Base-by-base conservation (phyloP, 2,113 vertebrate genomes). In the Polyodon spathula region DNA sequence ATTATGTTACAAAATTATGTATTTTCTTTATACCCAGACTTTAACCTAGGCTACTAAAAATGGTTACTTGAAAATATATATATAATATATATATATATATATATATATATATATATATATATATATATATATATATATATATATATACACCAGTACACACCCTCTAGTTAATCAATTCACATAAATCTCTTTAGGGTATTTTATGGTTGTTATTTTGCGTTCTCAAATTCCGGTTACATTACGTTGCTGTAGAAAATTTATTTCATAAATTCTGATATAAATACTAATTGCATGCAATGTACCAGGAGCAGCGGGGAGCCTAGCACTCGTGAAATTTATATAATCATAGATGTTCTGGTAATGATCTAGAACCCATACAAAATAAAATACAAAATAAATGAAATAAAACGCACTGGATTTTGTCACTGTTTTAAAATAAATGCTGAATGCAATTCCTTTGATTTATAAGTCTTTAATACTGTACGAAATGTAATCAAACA, bases 401-500 rank as follows among this genome's bases (percentile, higher is more conserved):
- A 61, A 48, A 46, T 56, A 59, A 71, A 66, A 17, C 38, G 59
- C 40, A 56, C 62, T 68, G 16, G 6, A 56, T 63, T 60, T 54
- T 67, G 65, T 56, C 57, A 72, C 40, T 58, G 69, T 61, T 67
- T 59, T 81, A 86, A 84, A 87, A 93, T 90, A 84, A 83, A 93
- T 89, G 84, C 88, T 89, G 89, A 88, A 90, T 73, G 89, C 90
- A 87, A 73, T 81, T 75, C 66, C 73, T 84, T 87, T 84, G 84
- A 90, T 92, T 93, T 94, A 89, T 88, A 93, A 93, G 93, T 92
- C 95, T 98, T 97, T 97, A 97, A 98, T 97, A 94, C 93, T 89
- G 94, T 97, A 97, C 90, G 93, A 98, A 98, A 97, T 93, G 90
- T 97, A 97, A 97, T 93, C 92, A 97, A 98, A 98, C 94, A 97